Conservation (phyloP, 2,888 invertebrate genomes). For the Phengaris arion region DNA sequence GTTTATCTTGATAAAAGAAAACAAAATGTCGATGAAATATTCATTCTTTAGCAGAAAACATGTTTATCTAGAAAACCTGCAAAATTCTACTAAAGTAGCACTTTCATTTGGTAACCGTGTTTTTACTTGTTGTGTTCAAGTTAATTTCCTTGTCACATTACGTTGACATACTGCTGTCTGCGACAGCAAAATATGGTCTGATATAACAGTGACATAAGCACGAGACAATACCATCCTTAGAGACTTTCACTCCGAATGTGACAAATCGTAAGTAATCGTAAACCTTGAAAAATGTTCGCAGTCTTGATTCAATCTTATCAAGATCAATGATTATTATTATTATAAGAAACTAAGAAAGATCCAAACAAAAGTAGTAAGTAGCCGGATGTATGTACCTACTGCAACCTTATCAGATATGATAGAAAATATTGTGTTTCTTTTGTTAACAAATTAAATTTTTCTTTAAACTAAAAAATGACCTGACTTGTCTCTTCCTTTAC, state of each 20-base stretch:
- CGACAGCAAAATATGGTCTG: not conserved
- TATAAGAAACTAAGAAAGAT: too few species aligned
- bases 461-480: too few species aligned
- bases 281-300: not conserved
- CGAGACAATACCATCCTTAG: slow-evolving; percentile 7
- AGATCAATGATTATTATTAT: too few species aligned
- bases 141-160: slow-evolving; percentile 26
- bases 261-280: not conserved
- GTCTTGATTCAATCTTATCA: not conserved
- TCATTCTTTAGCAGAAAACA: too few species aligned
- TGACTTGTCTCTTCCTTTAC: not conserved
- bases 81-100: not conserved
- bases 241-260: slow-evolving; percentile 17
- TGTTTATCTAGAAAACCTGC: not conserved
- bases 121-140: slow-evolving; percentile 19
- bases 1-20: not conserved
- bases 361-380: too few species aligned
- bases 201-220: slow-evolving; percentile 20
- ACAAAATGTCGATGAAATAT: too few species aligned
- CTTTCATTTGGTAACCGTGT: slow-evolving; percentile 1
- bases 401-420: not conserved
- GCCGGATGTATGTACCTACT: not conserved
- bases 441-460: too few species aligned
- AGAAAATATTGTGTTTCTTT: too few species aligned
- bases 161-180: not conserved